Conservation (phyloP, 2,888 invertebrate species). For the Acrocyrtus sp. region DNA sequence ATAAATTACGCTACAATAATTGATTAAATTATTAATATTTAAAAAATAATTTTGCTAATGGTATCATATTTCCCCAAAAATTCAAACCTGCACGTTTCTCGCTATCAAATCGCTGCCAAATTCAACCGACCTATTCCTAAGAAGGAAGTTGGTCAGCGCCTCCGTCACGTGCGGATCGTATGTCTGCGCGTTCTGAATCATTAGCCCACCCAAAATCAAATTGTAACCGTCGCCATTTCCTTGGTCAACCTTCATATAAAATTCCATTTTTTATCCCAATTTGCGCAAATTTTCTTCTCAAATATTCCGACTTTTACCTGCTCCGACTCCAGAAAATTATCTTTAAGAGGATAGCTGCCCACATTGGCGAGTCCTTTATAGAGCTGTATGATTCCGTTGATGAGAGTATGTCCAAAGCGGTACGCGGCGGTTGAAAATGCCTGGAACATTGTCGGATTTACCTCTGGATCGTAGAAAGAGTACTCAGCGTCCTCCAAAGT, state of each 20-base stretch:
- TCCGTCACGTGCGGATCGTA: constrained; percentile 61
- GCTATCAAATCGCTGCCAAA: constrained; percentile 62
- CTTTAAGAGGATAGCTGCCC: constrained; percentile 56
- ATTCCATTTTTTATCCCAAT: no score
- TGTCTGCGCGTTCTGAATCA: constrained; percentile 60
- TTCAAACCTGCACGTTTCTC: constrained; percentile 61
- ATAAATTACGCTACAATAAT: no score
- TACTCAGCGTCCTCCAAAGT: constrained; percentile 37
- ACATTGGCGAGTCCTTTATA: constrained; percentile 45
- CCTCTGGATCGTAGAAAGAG: constrained; percentile 53
- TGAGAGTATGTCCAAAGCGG: constrained; percentile 59
- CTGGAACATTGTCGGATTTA: constrained; percentile 58
- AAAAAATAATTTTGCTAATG: no score
- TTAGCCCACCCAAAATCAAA: constrained; percentile 57
- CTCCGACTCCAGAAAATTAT: constrained; percentile 61
- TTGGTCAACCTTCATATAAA: constrained; percentile 48
- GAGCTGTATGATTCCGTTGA: constrained; percentile 58
- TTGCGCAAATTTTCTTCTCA: no score
- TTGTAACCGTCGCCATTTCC: constrained; percentile 57
- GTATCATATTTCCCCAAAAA: no score
- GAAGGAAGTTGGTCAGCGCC: constrained; percentile 60
- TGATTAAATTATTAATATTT: no score
- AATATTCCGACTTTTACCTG: constrained; percentile 55
- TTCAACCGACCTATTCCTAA: constrained; percentile 49
- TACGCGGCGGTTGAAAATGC: constrained; percentile 60